Evolutionary conservation across 2,113 vertebrate species (phyloP), one percentile per base, ranked within the genome.

Genomic region (Plotosus lineatus): DNA sequence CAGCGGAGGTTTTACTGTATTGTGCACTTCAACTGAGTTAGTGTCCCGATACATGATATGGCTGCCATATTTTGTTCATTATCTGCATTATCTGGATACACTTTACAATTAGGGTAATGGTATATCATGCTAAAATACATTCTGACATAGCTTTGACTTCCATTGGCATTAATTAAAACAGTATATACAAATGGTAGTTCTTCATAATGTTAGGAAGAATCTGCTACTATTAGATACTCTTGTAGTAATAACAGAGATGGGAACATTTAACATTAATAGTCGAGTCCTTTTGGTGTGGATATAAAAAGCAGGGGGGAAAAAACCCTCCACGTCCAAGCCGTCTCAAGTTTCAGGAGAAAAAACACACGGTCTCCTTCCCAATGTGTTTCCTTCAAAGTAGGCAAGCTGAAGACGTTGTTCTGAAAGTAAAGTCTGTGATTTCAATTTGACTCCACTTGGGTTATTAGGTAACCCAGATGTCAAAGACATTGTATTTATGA

Each of bases 271-370:
- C n/a, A n/a, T n/a, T 23, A 42, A 48, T n/a, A 48, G 10, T 66
- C 28, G n/a, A 69, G 46, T 69, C 44, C 69, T 50, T n/a, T 14
- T 68, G 42, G 36, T 58, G 33, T 31, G 42, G 63, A 38, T 73
- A 80, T 77, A 81, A 71, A 72, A 80, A 79, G 38, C 33, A 19
- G n/a, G 11, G 5, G 7, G 23, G 14, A 42, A 31, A 79, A 55
- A 78, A 31, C n/a, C 33, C 28, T 65, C 74, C 51, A 68, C 17
- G 17, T 56, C 50, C 33, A 69, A 53, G 56, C 11, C 17, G 7
- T 69, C 42, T 77, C 75, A 44, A 5, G 17, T 68, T 71, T 72
- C 38, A 72, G 4, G 66, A 38, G 21, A 14, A 26, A 68, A 71
- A 48, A 68, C 42, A 14, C 46, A 72, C 15, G 6, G 26, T 4